Evolutionary conservation across 2,888 invertebrate genomes (phyloP).

Genomic region (Idaea aversata): DNA sequence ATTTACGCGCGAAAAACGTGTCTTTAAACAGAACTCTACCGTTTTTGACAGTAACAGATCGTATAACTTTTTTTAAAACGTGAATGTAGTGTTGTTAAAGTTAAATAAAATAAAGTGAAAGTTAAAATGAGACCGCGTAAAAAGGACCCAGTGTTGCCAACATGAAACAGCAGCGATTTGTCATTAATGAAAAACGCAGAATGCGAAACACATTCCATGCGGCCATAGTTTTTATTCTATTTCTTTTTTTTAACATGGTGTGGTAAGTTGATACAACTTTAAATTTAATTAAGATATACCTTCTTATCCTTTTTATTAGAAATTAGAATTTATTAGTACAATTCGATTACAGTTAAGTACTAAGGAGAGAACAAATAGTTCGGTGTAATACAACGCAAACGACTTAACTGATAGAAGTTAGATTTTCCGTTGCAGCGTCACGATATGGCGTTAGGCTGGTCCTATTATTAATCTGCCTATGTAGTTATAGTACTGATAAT

Average conservation of each 20-base stretch:
- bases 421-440: too few species aligned
- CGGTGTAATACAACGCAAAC: too few species aligned
- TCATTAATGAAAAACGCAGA: slow-evolving; percentile 56
- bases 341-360: too few species aligned
- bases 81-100: background rate
- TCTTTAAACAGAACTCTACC: background rate
- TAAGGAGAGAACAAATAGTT: too few species aligned
- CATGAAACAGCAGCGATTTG: slow-evolving; percentile 60
- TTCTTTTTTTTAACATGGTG: slow-evolving; percentile 63
- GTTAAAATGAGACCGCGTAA: slow-evolving; percentile 66
- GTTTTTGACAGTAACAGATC: background rate
- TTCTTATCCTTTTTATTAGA: background rate
- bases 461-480: too few species aligned
- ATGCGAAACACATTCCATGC: slow-evolving; percentile 62
- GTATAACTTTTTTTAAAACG: background rate
- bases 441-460: too few species aligned
- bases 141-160: slow-evolving; percentile 70
- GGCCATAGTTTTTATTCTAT: slow-evolving; percentile 60
- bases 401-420: too few species aligned
- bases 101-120: slow-evolving; percentile 42
- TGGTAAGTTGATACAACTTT: slow-evolving; percentile 51
- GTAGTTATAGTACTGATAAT: too few species aligned
- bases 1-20: slow-evolving; percentile 20
- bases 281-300: background rate
- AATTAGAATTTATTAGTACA: background rate